Percentiles rank a stretch among this genome's conserved stretches.
phyloP scores from a whole-genome alignment of 1,140 invertebrate genomes.

The Cydia pomonella region DNA sequence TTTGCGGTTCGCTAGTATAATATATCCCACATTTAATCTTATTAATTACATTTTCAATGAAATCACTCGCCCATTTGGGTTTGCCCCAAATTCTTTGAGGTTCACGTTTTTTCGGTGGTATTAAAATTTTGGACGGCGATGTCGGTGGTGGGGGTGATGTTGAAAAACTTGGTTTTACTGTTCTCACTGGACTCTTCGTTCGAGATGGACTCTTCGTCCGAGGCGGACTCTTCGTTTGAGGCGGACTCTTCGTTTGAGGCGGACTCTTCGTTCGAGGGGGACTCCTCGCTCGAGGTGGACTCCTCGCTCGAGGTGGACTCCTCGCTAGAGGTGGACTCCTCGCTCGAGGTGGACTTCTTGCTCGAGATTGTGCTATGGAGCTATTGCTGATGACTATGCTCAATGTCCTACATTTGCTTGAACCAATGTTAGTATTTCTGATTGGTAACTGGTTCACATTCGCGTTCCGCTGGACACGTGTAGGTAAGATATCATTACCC shows the following conservation, averaged over 20 bases:
- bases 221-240: too few species aligned
- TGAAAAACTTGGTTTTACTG: neutral
- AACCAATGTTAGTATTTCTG: neutral
- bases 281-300: too few species aligned
- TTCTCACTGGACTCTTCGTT: neutral
- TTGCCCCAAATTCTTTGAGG: conserved; percentile 47
- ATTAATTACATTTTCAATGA: conserved; percentile 66
- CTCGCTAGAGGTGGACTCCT: too few species aligned
- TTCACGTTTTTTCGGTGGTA: neutral
- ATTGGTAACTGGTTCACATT: neutral
- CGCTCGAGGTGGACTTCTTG: neutral
- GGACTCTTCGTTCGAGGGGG: too few species aligned
- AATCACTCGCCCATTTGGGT: conserved; percentile 62
- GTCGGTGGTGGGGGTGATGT: neutral
- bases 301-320: too few species aligned
- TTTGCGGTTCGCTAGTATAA: conserved; percentile 52
- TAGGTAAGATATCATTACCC: conserved; percentile 12
- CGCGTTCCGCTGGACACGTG: neutral
- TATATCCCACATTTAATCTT: conserved; percentile 66
- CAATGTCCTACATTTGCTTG: neutral
- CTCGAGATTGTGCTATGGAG: neutral
- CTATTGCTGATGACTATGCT: neutral
- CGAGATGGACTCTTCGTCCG: too few species aligned
- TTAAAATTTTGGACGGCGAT: neutral
- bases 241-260: too few species aligned